Conservation (phyloP, 2,888 invertebrate genomes). For the Amiota minor region DNA sequence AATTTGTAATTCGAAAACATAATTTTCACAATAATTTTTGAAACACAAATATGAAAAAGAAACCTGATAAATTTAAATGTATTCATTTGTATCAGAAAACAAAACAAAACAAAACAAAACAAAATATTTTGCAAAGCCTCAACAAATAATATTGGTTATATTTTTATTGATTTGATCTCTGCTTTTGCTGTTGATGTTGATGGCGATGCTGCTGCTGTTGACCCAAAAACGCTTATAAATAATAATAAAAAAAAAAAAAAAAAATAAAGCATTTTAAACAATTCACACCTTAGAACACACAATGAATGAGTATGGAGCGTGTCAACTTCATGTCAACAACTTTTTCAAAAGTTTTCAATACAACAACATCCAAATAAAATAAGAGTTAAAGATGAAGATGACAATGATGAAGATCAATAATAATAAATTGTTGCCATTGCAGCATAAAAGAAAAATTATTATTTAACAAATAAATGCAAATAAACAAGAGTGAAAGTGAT, state of each 20-base stretch:
- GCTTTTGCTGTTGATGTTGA: too few species aligned
- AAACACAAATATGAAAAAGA: conserved; percentile 22
- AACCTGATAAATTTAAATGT: conserved; percentile 14
- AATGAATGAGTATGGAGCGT: background rate
- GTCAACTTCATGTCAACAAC: conserved; percentile 5
- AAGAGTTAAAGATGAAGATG: background rate
- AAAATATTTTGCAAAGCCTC: conserved; percentile 6
- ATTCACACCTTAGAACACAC: conserved; percentile 43
- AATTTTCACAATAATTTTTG: conserved; percentile 29
- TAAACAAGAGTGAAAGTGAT: conserved; percentile 56
- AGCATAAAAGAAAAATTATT: conserved; percentile 50
- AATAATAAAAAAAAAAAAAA: conserved; percentile 9
- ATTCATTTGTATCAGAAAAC: background rate
- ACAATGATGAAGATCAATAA: background rate
- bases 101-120: conserved; percentile 12
- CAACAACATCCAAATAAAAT: conserved; percentile 17
- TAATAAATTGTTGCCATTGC: conserved; percentile 31
- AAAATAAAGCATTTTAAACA: conserved; percentile 12
- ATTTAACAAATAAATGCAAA: conserved; percentile 60
- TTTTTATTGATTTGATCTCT: too few species aligned
- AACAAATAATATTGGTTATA: too few species aligned
- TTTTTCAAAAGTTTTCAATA: conserved; percentile 21
- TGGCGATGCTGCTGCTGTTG: background rate
- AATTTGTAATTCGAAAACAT: conserved; percentile 1
- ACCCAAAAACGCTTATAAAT: conserved; percentile 25